A percentile compares a stretch with the other conserved stretches of the same genome.
Conservation (phyloP, 2,888 invertebrate genomes). For the Metalampra italica region DNA sequence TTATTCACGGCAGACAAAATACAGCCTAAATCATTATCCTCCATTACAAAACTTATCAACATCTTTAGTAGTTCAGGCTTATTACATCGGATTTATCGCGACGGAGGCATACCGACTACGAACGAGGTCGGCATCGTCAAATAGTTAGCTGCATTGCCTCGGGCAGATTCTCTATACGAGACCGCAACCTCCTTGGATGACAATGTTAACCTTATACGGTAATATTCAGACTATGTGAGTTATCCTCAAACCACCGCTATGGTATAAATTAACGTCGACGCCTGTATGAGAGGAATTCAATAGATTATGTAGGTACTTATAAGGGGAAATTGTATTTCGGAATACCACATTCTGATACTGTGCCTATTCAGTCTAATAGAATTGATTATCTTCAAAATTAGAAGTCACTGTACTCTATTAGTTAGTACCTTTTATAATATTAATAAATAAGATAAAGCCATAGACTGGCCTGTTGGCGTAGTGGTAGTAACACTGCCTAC, state of each 20-base stretch:
- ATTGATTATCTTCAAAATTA: not conserved
- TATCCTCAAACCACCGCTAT: conserved; percentile 46
- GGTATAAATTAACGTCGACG: conserved; percentile 54
- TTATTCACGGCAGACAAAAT: too few species aligned
- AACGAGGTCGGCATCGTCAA: conserved; percentile 30
- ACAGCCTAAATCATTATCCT: too few species aligned
- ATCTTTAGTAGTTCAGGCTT: too few species aligned
- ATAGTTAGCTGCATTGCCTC: conserved; percentile 45
- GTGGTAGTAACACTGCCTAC: too few species aligned
- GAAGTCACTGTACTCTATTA: not conserved
- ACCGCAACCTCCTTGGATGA: conserved; percentile 46
- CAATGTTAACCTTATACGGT: conserved; percentile 43
- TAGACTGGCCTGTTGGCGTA: too few species aligned
- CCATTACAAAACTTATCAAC: too few species aligned
- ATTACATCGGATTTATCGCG: not conserved
- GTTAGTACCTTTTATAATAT: too few species aligned
- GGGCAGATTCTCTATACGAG: conserved; percentile 35
- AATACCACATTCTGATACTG: conserved; percentile 13
- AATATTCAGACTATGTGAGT: conserved; percentile 58
- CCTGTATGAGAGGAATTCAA: conserved; percentile 36
- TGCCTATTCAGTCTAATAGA: conserved; percentile 5
- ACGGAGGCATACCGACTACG: conserved; percentile 15
- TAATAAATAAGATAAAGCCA: too few species aligned
- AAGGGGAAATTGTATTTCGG: conserved; percentile 12
- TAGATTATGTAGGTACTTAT: conserved; percentile 8